phyloP scores from a whole-genome alignment of 2,797 vertebrate species.

The Sarcoramphus papa region DNA sequence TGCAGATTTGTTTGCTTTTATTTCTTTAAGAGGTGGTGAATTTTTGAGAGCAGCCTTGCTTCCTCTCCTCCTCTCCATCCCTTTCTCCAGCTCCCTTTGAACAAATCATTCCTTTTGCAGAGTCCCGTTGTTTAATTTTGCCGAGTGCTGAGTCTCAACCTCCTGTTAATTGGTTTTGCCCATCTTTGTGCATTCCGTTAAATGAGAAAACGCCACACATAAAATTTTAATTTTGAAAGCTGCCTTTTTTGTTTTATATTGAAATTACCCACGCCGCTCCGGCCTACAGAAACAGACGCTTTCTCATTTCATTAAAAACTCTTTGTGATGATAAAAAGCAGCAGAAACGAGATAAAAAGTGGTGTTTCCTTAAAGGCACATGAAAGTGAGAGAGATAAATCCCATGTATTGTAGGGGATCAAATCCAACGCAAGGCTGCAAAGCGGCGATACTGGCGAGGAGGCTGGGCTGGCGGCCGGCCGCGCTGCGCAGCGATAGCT shows the following conservation, averaged over 20 bases:
- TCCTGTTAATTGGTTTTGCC: slow-evolving; percentile 77
- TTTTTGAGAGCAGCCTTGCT: background rate
- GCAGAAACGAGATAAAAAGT: slow-evolving; percentile 72
- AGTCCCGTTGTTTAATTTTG: slow-evolving; percentile 65
- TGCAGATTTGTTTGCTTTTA: background rate
- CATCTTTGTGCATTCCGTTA: slow-evolving; percentile 69
- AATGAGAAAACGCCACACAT: slow-evolving; percentile 72
- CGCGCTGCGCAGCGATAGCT: background rate
- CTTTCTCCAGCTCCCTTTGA: background rate
- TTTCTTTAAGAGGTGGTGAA: background rate
- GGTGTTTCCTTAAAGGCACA: slow-evolving; percentile 58
- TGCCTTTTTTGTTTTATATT: slow-evolving; percentile 78
- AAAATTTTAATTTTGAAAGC: slow-evolving; percentile 77
- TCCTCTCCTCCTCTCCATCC: background rate
- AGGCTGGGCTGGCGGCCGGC: background rate
- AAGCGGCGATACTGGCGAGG: background rate
- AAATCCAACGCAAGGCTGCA: slow-evolving; percentile 7
- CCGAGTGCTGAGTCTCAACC: slow-evolving; percentile 59
- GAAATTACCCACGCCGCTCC: slow-evolving; percentile 62
- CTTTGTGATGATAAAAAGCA: slow-evolving; percentile 76
- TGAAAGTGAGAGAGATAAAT: slow-evolving; percentile 55
- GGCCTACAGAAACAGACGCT: slow-evolving; percentile 70
- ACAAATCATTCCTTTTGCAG: slow-evolving; percentile 10
- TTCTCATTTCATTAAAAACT: slow-evolving; percentile 75
- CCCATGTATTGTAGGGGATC: slow-evolving; percentile 10